Base-by-base conservation (phyloP, 1,140 invertebrate genomes). In the Solen grandis region DNA sequence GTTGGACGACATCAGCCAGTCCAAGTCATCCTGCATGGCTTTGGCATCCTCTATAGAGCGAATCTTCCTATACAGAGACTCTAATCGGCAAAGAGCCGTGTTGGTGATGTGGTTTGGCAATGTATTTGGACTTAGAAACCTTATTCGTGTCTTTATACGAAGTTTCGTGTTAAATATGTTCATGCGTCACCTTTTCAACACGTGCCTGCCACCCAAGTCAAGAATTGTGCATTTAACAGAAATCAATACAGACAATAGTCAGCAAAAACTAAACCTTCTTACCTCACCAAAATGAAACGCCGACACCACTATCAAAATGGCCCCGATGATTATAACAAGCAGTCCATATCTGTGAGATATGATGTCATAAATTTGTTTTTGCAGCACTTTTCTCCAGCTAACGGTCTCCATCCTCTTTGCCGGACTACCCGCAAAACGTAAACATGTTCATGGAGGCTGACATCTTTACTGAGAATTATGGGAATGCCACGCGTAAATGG, bases 251-350 rank as follows among this genome's bases (percentile, higher is more conserved):
- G n/a, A n/a, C n/a, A n/a, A n/a, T n/a, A n/a, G n/a, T n/a, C n/a
- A n/a, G n/a, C n/a, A n/a, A n/a, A n/a, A n/a, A n/a, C n/a, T n/a
- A n/a, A n/a, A n/a, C n/a, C n/a, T n/a, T n/a, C n/a, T 83, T 78
- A 92, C 91, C 89, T 93, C 91, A 70, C 92, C 91, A 86, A 93
- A 91, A 36, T 90, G 89, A 74, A 93, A 88, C 1, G 88, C 84
- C 0, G 90, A 87, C 1, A 90, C 74, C 5, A 87, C 82, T 14
- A 92, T 46, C 5, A 91, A 62, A 81, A 90, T 77, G 16, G 86
- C 41, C n/a, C 88, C 88, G 66, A 82, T 57, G 63, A 92, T 68
- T 33, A 92, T 41, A 33, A 90, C 62, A 16, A 91, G 22, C 33
- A 90, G 62, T 10, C 91, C 91, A 87, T 92, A 88, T 83, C 87